Evolutionary conservation across 2,888 invertebrate species (phyloP).

Genomic region (Habroteleia sp.): DNA sequence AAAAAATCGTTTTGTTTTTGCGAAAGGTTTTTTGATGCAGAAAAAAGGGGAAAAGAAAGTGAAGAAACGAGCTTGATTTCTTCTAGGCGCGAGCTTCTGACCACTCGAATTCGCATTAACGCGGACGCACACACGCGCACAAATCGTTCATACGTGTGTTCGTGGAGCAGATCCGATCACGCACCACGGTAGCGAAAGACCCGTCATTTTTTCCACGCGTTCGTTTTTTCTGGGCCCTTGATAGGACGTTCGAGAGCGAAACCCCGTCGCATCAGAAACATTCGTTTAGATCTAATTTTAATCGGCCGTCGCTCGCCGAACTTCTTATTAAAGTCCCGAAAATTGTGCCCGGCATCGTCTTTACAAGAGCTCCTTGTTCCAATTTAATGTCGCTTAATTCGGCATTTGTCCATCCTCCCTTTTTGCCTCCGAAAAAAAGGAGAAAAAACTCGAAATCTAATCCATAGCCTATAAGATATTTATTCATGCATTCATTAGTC

Average conservation of each 20-base stretch:
- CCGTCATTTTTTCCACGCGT: conserved; percentile 77
- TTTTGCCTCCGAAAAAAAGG: background rate
- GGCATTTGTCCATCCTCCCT: conserved; percentile 40
- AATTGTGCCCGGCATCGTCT: conserved; percentile 49
- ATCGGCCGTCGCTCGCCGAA: conserved; percentile 67
- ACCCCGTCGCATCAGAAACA: conserved; percentile 73
- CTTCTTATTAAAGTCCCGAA: conserved; percentile 58
- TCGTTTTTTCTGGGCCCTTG: conserved; percentile 66
- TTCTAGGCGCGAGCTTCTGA: conserved; percentile 24
- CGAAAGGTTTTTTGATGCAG: background rate
- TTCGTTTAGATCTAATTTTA: conserved; percentile 77
- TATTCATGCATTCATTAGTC: conserved; percentile 43
- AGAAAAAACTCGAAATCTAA: background rate
- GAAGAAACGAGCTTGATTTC: conserved; percentile 25
- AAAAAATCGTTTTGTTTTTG: no score
- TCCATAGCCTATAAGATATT: no score
- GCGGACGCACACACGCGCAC: conserved; percentile 29
- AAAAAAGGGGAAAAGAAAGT: conserved; percentile 14
- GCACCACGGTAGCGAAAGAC: conserved; percentile 77
- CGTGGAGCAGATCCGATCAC: conserved; percentile 70
- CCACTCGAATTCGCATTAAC: conserved; percentile 55
- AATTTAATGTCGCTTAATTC: conserved; percentile 59
- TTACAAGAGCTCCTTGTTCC: conserved; percentile 53
- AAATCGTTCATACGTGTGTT: conserved; percentile 33
- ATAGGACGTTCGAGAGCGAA: conserved; percentile 24